These are phyloP conservation scores for Casuarius casuarius DNA, from an alignment of 2,113 vertebrate genomes.

Conservation along the genomic window DNA sequence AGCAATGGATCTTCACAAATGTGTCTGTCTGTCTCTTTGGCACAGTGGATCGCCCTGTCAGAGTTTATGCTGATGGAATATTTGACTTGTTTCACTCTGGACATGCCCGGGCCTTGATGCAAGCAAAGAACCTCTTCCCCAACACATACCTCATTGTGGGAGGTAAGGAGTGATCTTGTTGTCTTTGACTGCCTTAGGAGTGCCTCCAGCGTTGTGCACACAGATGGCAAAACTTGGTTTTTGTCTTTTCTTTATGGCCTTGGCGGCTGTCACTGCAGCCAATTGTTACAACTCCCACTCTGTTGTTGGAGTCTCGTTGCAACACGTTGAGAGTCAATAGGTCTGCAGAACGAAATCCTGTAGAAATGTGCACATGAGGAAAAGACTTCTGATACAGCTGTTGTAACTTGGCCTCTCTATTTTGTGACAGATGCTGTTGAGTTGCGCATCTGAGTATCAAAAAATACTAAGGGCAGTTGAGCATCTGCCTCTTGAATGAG, in stretches of 20 bases:
- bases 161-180: slow-evolving; percentile 80
- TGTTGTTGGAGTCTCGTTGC: not conserved
- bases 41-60: slow-evolving; percentile 89
- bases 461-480: not conserved
- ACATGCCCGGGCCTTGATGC: slow-evolving; percentile 97
- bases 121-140: slow-evolving; percentile 97
- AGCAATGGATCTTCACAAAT: not conserved
- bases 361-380: not conserved
- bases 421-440: not conserved
- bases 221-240: not conserved
- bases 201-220: not conserved
- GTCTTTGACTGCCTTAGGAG: not conserved
- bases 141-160: slow-evolving; percentile 98
- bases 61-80: slow-evolving; percentile 98
- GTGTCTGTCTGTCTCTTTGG: slow-evolving; percentile 28
- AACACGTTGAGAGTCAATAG: not conserved
- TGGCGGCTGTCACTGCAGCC: not conserved
- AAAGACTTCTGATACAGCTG: not conserved
- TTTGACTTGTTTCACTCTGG: slow-evolving; percentile 98
- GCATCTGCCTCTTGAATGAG: not conserved
- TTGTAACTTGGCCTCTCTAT: not conserved
- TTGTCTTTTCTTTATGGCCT: not conserved
- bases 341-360: not conserved
- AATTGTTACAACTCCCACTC: not conserved
- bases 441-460: not conserved